Percentiles rank a stretch among this genome's conserved stretches.
phyloP scores from a whole-genome alignment of 2,888 invertebrate species.

The Melieria omissa region DNA sequence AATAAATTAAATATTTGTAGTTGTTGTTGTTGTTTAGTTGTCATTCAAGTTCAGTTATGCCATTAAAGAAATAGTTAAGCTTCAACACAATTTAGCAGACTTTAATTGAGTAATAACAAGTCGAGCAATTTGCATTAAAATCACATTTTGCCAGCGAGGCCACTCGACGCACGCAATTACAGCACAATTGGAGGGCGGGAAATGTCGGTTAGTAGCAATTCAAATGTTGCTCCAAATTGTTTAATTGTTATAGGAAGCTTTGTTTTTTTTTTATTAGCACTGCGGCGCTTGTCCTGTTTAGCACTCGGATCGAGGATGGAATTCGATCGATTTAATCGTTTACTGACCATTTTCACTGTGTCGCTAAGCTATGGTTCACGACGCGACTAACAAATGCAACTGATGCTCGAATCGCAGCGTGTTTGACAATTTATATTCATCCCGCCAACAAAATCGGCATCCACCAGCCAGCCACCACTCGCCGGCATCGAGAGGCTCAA shows the following conservation, averaged over 20 bases:
- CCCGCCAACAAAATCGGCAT: not conserved
- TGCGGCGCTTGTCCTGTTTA: no score
- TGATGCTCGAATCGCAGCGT: constrained; percentile 50
- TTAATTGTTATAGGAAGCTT: no score
- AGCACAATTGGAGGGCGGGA: no score
- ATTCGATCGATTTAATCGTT: not conserved
- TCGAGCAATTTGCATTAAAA: no score
- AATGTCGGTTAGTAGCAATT: no score
- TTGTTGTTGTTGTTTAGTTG: not conserved
- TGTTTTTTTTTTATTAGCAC: no score
- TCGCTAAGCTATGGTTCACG: constrained; percentile 50
- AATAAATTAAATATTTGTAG: not conserved
- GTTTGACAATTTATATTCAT: constrained; percentile 55
- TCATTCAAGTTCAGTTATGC: not conserved
- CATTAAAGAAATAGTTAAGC: not conserved
- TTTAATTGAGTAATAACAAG: constrained; percentile 9
- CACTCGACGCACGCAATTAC: no score
- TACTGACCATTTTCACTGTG: constrained; percentile 58
- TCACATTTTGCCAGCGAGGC: no score
- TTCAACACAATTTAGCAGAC: not conserved
- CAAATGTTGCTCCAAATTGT: no score
- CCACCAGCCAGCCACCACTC: no score
- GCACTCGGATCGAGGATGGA: not conserved
- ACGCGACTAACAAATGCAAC: constrained; percentile 54
- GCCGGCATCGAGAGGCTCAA: no score